phyloP scores from a whole-genome alignment of 2,113 vertebrate genomes.

The Galemys pyrenaicus region DNA sequence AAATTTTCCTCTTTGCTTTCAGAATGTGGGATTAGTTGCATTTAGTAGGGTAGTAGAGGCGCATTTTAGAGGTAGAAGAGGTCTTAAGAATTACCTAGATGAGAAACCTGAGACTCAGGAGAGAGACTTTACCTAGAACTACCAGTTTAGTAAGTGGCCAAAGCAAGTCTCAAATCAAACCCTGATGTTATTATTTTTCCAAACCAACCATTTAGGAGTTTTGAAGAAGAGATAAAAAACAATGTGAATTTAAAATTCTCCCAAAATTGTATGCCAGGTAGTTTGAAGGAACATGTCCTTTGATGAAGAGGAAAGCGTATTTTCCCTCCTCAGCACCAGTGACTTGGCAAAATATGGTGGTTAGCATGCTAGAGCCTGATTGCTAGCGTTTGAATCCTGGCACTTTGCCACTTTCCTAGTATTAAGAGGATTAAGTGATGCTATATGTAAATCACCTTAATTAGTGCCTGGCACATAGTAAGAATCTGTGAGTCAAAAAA shows the following conservation, averaged over 20 bases:
- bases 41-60: not conserved
- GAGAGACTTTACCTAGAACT: not conserved
- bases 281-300: not conserved
- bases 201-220: not conserved
- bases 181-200: not conserved
- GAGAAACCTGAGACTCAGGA: not conserved
- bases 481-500: not conserved
- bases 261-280: not conserved
- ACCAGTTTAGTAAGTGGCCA: not conserved
- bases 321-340: not conserved
- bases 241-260: not conserved
- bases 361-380: not conserved
- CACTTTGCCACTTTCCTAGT: not conserved
- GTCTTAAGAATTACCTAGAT: not conserved
- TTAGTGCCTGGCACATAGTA: not conserved
- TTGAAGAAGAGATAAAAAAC: not conserved
- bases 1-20: not conserved
- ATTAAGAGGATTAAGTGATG: not conserved
- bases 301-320: not conserved
- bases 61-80: slow-evolving; percentile 2
- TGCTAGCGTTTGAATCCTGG: not conserved
- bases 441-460: not conserved
- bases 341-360: not conserved
- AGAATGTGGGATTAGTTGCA: not conserved
- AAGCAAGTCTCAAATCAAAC: not conserved